Conservation (phyloP, 2,888 invertebrate genomes). For the Pherbina coryleti region DNA sequence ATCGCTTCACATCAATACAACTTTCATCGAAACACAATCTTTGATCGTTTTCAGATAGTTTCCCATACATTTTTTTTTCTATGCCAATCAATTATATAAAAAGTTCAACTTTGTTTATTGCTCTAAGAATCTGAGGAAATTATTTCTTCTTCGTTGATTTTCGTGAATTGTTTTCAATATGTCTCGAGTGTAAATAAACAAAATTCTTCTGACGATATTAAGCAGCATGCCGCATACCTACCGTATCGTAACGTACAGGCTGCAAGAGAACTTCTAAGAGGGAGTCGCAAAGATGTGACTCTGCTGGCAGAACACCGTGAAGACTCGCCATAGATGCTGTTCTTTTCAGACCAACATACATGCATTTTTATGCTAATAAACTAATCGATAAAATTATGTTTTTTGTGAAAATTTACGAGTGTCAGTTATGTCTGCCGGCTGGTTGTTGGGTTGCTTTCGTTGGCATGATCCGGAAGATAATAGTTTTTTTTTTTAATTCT, state of each 20-base stretch:
- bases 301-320: background rate
- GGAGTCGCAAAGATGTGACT: background rate
- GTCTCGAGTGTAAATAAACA: conserved; percentile 52
- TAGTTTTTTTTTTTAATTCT: no score
- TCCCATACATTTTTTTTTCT: conserved; percentile 1
- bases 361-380: conserved; percentile 7
- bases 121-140: conserved; percentile 26
- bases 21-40: background rate
- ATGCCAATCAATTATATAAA: conserved; percentile 30
- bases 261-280: background rate
- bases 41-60: conserved; percentile 17
- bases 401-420: conserved; percentile 12
- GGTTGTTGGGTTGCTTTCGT: background rate
- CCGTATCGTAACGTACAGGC: background rate
- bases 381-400: conserved; percentile 24
- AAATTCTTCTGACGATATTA: conserved; percentile 30
- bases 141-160: conserved; percentile 16
- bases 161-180: conserved; percentile 50
- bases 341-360: background rate
- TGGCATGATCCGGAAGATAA: no score
- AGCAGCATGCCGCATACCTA: conserved; percentile 13
- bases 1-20: background rate
- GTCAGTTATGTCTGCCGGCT: conserved; percentile 19
- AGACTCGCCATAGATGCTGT: background rate
- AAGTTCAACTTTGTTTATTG: conserved; percentile 31